A percentile compares a stretch with the other conserved stretches of the same genome.
phyloP scores from a whole-genome alignment of 2,113 vertebrate genomes.

The human region GRCh38 chr2:155081001-155081500 shows the following conservation, averaged over 20 bases:
- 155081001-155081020: not conserved
- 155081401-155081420: not conserved
- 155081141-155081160: not conserved
- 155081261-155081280: not conserved
- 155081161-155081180: not conserved
- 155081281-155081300: not conserved
- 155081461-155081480: not conserved
- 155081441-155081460: not conserved
- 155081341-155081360: not conserved
- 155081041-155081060: not conserved
- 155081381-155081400: not conserved
- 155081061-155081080: not conserved
- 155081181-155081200: not conserved
- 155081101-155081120: not conserved
- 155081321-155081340: not conserved
- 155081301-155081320: not conserved
- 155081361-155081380: not conserved
- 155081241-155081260: not conserved
- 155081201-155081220: not conserved
- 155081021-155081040: not conserved
- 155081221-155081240: not conserved
- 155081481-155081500: not conserved
- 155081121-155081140: not conserved
- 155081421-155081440: not conserved
- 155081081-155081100: constrained; percentile 13